Conservation (phyloP, 2,797 vertebrate genomes). For the Sciaenops ocellatus region DNA sequence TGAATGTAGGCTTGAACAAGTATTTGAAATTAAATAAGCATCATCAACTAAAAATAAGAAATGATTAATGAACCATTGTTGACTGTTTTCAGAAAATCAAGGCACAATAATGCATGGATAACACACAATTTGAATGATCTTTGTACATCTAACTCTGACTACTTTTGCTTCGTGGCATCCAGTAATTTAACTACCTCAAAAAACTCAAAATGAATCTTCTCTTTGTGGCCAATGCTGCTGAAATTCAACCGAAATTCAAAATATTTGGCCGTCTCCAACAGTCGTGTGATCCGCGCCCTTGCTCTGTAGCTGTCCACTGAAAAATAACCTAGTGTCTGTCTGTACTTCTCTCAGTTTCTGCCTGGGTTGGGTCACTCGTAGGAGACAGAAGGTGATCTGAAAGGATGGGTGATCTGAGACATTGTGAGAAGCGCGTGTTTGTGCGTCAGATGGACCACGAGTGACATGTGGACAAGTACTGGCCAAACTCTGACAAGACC, state of each 20-base stretch:
- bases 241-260: background rate
- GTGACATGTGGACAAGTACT: constrained; percentile 72
- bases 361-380: constrained; percentile 55
- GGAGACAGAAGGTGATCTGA: constrained; percentile 65
- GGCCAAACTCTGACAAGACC: constrained; percentile 74
- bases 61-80: background rate
- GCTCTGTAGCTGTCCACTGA: constrained; percentile 21
- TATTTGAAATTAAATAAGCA: background rate
- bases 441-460: constrained; percentile 55
- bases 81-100: background rate
- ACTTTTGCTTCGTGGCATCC: background rate
- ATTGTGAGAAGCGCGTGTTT: constrained; percentile 59
- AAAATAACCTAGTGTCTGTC: constrained; percentile 30
- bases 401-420: constrained; percentile 65
- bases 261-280: background rate
- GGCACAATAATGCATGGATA: background rate
- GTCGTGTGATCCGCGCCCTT: background rate
- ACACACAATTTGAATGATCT: background rate
- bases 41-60: background rate
- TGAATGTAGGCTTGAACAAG: background rate
- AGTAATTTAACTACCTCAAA: constrained; percentile 10
- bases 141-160: background rate
- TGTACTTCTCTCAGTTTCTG: constrained; percentile 63
- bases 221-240: background rate
- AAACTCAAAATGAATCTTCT: background rate